phyloP scores from a whole-genome alignment of 1,140 invertebrate genomes.

The Drosophila oshimai region DNA sequence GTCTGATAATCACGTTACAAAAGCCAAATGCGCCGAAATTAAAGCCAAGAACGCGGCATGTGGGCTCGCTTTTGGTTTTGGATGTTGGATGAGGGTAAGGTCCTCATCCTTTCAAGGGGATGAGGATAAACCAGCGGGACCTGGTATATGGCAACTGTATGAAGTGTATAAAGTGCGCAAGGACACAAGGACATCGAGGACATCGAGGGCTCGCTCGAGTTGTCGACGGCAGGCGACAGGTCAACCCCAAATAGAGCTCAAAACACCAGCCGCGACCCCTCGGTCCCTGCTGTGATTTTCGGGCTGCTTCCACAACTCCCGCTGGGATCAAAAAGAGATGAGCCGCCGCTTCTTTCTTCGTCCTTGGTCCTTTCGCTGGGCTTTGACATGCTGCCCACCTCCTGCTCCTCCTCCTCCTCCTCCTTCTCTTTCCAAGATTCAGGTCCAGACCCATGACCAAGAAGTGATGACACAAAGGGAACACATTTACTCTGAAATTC shows the following conservation, averaged over 20 bases:
- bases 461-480: neutral
- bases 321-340: conserved; percentile 78
- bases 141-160: conserved; percentile 12
- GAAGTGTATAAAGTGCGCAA: neutral
- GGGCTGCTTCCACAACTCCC: conserved; percentile 56
- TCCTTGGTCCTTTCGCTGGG: conserved; percentile 16
- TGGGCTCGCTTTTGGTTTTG: too few relatives aligned
- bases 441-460: neutral
- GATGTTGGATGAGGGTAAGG: neutral
- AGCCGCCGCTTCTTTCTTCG: conserved; percentile 16
- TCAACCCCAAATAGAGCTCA: conserved; percentile 51
- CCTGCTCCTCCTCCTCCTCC: neutral
- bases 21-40: conserved; percentile 80
- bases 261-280: conserved; percentile 49
- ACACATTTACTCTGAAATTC: too few relatives aligned
- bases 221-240: conserved; percentile 36
- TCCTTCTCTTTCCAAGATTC: neutral
- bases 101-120: too few relatives aligned
- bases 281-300: conserved; percentile 71
- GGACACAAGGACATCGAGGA: too few relatives aligned
- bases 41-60: conserved; percentile 69
- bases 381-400: conserved; percentile 18
- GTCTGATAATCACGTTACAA: conserved; percentile 82
- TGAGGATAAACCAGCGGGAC: conserved; percentile 1
- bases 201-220: conserved; percentile 17